phyloP scores from a whole-genome alignment of 2,888 invertebrate species.

The Neelides folsomi region DNA sequence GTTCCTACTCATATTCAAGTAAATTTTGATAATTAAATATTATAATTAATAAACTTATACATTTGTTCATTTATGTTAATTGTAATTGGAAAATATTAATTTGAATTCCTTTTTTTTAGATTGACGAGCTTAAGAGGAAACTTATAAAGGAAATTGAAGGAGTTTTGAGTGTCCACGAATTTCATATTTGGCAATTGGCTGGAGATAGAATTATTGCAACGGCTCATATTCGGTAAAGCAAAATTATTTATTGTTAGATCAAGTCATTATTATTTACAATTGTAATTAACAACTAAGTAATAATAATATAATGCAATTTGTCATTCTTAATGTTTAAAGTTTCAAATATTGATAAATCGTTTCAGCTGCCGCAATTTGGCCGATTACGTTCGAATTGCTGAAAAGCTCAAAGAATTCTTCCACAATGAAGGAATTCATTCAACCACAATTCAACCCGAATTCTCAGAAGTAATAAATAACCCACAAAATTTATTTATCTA shows the following conservation, averaged over 20 bases:
- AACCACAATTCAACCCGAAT: constrained; percentile 96
- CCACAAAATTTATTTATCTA: too few species aligned
- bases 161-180: constrained; percentile 40
- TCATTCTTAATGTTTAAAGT: too few species aligned
- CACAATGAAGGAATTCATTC: constrained; percentile 98
- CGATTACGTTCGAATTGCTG: constrained; percentile 94
- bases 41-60: too few species aligned
- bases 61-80: too few species aligned
- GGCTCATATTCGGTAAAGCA: constrained; percentile 37
- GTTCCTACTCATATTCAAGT: constrained; percentile 91
- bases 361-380: constrained; percentile 74
- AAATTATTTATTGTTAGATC: not conserved
- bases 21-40: constrained; percentile 11
- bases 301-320: too few species aligned
- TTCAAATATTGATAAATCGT: too few species aligned
- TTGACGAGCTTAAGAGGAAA: constrained; percentile 36
- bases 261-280: not conserved
- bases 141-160: constrained; percentile 37
- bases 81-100: too few species aligned
- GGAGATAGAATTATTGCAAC: constrained; percentile 41
- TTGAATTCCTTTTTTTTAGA: too few species aligned
- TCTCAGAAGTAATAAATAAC: constrained; percentile 73
- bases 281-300: not conserved
- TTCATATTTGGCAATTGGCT: constrained; percentile 43
- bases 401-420: constrained; percentile 91